Base-by-base conservation (phyloP, 2,888 invertebrate species). In the Chrysolina haemoptera region DNA sequence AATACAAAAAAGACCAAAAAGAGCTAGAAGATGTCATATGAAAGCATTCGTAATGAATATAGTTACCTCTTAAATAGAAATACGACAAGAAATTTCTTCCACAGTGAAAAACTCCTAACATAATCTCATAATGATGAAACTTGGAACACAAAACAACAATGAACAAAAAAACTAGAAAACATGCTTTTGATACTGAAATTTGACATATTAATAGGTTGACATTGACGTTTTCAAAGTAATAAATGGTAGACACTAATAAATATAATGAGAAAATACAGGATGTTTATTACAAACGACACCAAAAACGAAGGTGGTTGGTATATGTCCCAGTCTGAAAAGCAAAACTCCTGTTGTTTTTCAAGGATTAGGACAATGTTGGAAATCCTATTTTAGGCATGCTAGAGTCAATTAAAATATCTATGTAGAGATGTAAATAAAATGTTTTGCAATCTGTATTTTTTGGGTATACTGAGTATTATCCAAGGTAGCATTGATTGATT, bases 101-200 rank as follows among this genome's bases (percentile, higher is more conserved):
- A 41, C 69, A 63, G 66, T 74, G 71, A 67, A 74, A 76, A 40
- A 76, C 59, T 46, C 76, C 76, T 65, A 76, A 43, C 76, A 76
- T 76, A 70, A 71, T 74, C 59, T n/a, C 59, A 59, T 59, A 59
- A 59, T 27, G n/a, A 35, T n/a, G n/a, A 35, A 59, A 59, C 27
- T 59, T 14, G 9, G n/a, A 35, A n/a, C 48, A 59, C 3, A n/a
- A 59, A 22, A 27, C 62, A 66, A 22, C 20, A 22, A 35, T 16
- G 66, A n/a, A 63, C 27, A 50, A 68, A 71, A 71, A 41, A 9
- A 27, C 40, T 22, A 55, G 11, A 27, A 62, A 43, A 16, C n/a
- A 53, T 67, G 22, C 41, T 14, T n/a, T 59, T 22, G 5, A 9
- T 27, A 59, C 59, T 27, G n/a, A 59, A 59, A 59, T 59, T 59